These are phyloP conservation scores for Clupea harengus DNA, from an alignment of 2,113 vertebrate species.

Conservation along the genomic window DNA sequence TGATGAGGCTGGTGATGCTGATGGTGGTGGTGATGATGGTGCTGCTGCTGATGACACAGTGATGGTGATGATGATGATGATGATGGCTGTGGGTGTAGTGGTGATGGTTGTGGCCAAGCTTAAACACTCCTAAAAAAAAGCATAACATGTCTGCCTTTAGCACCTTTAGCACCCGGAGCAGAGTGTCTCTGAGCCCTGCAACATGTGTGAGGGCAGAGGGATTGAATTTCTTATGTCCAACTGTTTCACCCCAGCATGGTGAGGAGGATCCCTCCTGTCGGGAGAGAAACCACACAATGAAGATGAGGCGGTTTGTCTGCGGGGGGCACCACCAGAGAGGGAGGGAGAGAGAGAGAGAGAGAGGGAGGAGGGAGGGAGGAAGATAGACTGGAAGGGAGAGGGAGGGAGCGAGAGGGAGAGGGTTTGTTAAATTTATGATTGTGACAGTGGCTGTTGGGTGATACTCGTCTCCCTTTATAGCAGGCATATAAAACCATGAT, in stretches of 20 bases:
- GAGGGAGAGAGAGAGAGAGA: background rate
- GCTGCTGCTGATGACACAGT: background rate
- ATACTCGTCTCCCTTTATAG: background rate
- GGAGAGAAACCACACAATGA: background rate
- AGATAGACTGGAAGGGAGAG: background rate
- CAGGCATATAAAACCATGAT: background rate
- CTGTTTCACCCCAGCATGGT: constrained; percentile 14
- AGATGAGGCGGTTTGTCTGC: background rate
- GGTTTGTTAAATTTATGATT: constrained; percentile 1
- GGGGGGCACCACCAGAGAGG: background rate
- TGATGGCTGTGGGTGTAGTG: background rate
- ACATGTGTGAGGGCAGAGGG: background rate
- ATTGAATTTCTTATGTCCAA: background rate
- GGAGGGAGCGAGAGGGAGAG: background rate
- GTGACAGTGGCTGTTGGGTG: background rate
- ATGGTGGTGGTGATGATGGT: background rate
- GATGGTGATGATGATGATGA: background rate
- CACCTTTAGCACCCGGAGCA: background rate
- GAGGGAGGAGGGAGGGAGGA: background rate
- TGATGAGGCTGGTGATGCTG: background rate
- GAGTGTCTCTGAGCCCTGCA: background rate
- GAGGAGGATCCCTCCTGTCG: constrained; percentile 32
- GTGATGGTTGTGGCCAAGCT: background rate
- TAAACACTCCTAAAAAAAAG: background rate
- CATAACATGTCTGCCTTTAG: too few species aligned